These are phyloP conservation scores for Siphlonurus alternatus DNA, from an alignment of 2,888 invertebrate species.

Conservation along the genomic window DNA sequence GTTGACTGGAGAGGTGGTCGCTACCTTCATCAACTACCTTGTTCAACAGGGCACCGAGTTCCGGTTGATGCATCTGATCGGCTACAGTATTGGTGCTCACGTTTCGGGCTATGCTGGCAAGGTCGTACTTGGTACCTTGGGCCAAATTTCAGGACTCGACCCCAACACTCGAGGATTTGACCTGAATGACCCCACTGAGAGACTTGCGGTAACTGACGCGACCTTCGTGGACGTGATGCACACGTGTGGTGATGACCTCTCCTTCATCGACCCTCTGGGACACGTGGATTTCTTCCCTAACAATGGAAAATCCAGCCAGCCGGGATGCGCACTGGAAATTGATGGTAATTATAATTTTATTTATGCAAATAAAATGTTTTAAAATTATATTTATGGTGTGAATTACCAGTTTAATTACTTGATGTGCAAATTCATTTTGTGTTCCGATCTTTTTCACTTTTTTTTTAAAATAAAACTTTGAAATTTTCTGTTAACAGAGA, in stretches of 20 bases:
- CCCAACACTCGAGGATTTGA: constrained; percentile 8
- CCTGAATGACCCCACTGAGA: background rate
- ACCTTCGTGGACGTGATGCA: constrained; percentile 22
- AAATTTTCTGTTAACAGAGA: too few species aligned
- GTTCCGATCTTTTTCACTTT: too few species aligned
- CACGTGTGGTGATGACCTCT: constrained; percentile 20
- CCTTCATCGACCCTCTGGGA: constrained; percentile 19
- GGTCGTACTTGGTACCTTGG: background rate
- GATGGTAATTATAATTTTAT: background rate
- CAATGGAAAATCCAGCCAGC: constrained; percentile 19
- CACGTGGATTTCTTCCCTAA: constrained; percentile 23
- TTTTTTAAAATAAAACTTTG: too few species aligned
- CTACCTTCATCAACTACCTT: constrained; percentile 4
- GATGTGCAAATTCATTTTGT: too few species aligned
- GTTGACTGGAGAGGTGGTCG: constrained; percentile 3
- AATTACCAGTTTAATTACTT: too few species aligned
- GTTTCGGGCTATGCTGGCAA: constrained; percentile 7
- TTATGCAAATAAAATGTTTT: background rate
- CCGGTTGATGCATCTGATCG: constrained; percentile 4
- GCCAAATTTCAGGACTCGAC: constrained; percentile 8
- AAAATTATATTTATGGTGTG: too few species aligned
- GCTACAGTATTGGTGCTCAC: constrained; percentile 10
- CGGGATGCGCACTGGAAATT: constrained; percentile 10
- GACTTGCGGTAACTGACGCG: constrained; percentile 20
- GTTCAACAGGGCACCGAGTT: background rate